phyloP scores from a whole-genome alignment of 1,140 invertebrate genomes.

The Pogonomyrmex barbatus region DNA sequence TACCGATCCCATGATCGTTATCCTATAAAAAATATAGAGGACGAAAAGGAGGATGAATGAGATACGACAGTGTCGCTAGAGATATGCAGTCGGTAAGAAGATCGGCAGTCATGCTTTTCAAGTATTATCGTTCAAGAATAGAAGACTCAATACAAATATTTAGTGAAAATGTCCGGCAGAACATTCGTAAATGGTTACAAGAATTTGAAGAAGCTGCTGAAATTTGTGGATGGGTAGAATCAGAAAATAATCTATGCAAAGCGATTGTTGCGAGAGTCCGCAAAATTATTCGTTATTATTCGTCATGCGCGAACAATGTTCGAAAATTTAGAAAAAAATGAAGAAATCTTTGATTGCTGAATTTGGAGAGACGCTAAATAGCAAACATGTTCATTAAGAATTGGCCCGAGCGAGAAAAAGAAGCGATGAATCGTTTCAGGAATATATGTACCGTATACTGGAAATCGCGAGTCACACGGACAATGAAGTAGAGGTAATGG shows the following conservation, averaged over 20 bases:
- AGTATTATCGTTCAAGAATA: slow-evolving; percentile 17
- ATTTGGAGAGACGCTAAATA: slow-evolving; percentile 19
- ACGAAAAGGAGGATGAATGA: too few species aligned
- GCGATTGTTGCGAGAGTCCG: slow-evolving; percentile 13
- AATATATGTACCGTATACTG: slow-evolving; percentile 46
- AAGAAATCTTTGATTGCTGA: slow-evolving; percentile 8
- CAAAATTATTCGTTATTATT: slow-evolving; percentile 49
- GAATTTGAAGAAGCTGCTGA: slow-evolving; percentile 19
- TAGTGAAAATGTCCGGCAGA: slow-evolving; percentile 6
- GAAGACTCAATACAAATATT: slow-evolving; percentile 38
- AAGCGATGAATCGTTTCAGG: slow-evolving; percentile 30
- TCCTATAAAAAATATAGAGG: too few species aligned
- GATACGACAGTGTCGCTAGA: too few species aligned
- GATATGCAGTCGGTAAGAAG: too few species aligned
- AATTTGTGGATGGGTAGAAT: slow-evolving; percentile 1
- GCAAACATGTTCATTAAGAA: slow-evolving; percentile 25
- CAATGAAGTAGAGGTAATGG: slow-evolving; percentile 19
- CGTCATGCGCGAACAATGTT: neutral
- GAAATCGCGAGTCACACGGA: slow-evolving; percentile 29
- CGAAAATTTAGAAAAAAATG: slow-evolving; percentile 3
- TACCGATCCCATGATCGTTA: too few species aligned
- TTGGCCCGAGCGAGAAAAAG: slow-evolving; percentile 16
- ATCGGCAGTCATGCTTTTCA: neutral
- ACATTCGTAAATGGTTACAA: neutral
- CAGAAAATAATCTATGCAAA: slow-evolving; percentile 53